phyloP scores from a whole-genome alignment of 2,888 invertebrate species.

The Antheraea assamensis region DNA sequence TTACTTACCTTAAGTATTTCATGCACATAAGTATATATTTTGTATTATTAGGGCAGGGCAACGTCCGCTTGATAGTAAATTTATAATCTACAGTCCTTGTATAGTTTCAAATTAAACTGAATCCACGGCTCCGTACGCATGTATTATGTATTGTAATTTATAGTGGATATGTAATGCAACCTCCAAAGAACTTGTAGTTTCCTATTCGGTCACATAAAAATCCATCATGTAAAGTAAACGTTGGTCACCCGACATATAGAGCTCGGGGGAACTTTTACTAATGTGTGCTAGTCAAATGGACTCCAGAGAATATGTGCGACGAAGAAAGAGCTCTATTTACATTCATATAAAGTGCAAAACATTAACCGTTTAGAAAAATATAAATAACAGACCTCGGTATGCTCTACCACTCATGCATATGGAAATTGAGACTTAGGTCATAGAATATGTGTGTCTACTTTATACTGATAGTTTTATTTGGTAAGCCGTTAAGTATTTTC shows the following conservation, averaged over 20 bases:
- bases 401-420: constrained; percentile 76
- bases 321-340: constrained; percentile 59
- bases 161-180: too few relatives aligned
- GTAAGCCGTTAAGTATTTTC: constrained; percentile 42
- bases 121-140: too few relatives aligned
- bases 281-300: constrained; percentile 81
- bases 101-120: too few relatives aligned
- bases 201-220: constrained; percentile 16
- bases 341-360: constrained; percentile 53
- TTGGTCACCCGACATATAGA: constrained; percentile 57
- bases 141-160: too few relatives aligned
- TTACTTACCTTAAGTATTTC: too few relatives aligned
- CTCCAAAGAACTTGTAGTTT: not conserved
- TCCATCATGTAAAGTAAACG: constrained; percentile 35
- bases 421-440: constrained; percentile 75
- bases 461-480: constrained; percentile 50
- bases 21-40: too few relatives aligned
- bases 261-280: constrained; percentile 76
- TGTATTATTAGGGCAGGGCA: too few relatives aligned
- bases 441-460: constrained; percentile 40
- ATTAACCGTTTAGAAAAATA: constrained; percentile 42
- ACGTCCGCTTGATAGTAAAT: too few relatives aligned
- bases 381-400: constrained; percentile 54
- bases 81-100: too few relatives aligned
- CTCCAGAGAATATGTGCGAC: constrained; percentile 62